Conservation (phyloP, 1,140 invertebrate genomes). For the Caenorhabditis remanei region DNA sequence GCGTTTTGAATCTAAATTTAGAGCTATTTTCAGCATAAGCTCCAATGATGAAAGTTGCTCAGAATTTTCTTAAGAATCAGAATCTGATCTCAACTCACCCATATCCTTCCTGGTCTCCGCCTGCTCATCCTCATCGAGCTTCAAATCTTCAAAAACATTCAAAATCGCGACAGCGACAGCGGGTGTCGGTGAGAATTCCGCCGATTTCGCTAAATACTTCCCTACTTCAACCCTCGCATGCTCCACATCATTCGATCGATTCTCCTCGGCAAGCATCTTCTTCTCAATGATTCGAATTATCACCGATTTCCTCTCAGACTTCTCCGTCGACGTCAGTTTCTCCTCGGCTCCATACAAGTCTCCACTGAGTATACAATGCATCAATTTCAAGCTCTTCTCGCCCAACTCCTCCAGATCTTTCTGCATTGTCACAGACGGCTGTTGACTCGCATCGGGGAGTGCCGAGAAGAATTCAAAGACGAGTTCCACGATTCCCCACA, state of each 20-base stretch:
- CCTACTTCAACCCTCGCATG: slow-evolving; percentile 8
- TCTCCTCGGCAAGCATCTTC: background rate
- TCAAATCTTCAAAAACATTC: slow-evolving; percentile 42
- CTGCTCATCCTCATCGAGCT: slow-evolving; percentile 21
- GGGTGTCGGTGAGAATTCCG: slow-evolving; percentile 21
- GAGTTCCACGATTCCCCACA: slow-evolving; percentile 12
- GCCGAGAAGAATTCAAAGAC: background rate
- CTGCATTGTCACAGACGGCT: background rate
- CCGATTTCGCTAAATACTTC: background rate
- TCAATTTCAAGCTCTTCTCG: slow-evolving; percentile 31
- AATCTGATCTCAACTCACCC: too few species aligned
- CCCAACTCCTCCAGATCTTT: slow-evolving; percentile 38
- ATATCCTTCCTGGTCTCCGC: slow-evolving; percentile 12
- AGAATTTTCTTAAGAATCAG: too few species aligned
- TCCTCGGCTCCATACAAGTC: slow-evolving; percentile 21
- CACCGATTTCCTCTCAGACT: background rate
- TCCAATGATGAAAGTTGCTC: background rate
- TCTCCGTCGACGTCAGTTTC: background rate
- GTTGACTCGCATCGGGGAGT: background rate
- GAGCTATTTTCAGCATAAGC: too few species aligned
- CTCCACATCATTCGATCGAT: slow-evolving; percentile 1
- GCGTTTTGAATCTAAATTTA: too few species aligned
- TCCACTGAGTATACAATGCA: slow-evolving; percentile 5
- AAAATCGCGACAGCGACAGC: slow-evolving; percentile 21
- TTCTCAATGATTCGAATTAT: slow-evolving; percentile 25